Evolutionary conservation across 2,113 vertebrate genomes (phyloP).

Genomic region (Trichechus manatus): DNA sequence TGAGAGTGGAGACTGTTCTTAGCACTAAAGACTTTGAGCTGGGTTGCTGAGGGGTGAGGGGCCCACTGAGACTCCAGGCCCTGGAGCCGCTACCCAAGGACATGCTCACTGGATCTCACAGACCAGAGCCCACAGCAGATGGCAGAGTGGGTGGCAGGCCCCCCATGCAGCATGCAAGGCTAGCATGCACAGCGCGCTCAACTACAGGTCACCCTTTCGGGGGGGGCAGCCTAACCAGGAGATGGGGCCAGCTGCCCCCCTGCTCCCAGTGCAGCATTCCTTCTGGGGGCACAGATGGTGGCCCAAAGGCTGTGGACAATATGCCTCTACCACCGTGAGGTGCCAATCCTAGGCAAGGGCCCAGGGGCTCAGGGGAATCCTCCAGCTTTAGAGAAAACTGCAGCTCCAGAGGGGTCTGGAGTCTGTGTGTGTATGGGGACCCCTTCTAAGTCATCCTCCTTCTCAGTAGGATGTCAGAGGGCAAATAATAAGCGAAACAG

Average conservation of each 20-base stretch:
- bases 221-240: neutral
- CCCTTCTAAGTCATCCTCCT: neutral
- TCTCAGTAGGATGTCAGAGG: neutral
- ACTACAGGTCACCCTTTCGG: conserved; percentile 51
- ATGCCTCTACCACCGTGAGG: neutral
- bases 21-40: neutral
- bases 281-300: neutral
- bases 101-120: neutral
- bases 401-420: neutral
- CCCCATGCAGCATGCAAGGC: conserved; percentile 75
- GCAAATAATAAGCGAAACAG: neutral
- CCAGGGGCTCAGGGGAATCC: neutral
- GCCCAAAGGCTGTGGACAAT: neutral
- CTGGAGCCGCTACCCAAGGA: neutral
- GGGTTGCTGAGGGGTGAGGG: neutral
- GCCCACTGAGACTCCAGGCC: neutral
- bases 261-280: rapidly evolving
- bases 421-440: rapidly evolving
- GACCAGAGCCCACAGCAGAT: neutral
- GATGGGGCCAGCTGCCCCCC: neutral
- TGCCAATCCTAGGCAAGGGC: neutral
- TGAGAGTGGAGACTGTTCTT: neutral
- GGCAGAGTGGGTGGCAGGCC: neutral
- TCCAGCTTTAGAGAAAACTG: neutral
- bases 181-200: conserved; percentile 48